phyloP scores from a whole-genome alignment of 2,888 invertebrate genomes.

The Anthrax anthrax region DNA sequence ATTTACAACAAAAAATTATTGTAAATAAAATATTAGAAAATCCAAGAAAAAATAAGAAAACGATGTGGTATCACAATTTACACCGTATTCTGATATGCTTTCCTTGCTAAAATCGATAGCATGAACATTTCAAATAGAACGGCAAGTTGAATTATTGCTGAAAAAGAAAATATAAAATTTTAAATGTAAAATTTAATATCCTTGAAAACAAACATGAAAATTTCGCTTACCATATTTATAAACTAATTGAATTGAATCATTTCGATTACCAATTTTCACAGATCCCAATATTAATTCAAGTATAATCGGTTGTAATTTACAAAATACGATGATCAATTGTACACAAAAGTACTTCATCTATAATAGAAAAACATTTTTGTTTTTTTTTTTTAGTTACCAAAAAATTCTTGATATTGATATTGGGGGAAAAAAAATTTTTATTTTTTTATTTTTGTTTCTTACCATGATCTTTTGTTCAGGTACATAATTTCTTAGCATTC shows the following conservation, averaged over 20 bases:
- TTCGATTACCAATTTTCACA: conserved; percentile 22
- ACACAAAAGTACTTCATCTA: conserved; percentile 28
- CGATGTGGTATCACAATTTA: not conserved
- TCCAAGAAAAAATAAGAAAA: too few species aligned
- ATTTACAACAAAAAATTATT: too few species aligned
- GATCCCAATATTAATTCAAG: conserved; percentile 22
- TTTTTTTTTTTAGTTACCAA: too few species aligned
- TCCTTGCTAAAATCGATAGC: conserved; percentile 27
- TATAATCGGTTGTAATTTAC: conserved; percentile 28
- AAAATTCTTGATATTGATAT: too few species aligned
- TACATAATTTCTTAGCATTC: conserved; percentile 24
- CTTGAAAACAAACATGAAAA: too few species aligned
- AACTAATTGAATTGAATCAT: conserved; percentile 28
- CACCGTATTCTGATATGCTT: conserved; percentile 24
- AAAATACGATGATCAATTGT: conserved; percentile 27
- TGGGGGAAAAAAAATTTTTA: not conserved
- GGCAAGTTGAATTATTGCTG: conserved; percentile 20
- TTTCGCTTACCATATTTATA: conserved; percentile 29
- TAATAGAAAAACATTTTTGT: not conserved
- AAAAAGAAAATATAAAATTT: conserved; percentile 4
- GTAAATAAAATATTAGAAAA: too few species aligned
- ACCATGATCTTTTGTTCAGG: conserved; percentile 25
- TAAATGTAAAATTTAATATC: not conserved
- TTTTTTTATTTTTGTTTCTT: not conserved
- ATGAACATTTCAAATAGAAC: conserved; percentile 29